Conservation (phyloP, 2,888 invertebrate genomes). For the Tineola bisselliella region DNA sequence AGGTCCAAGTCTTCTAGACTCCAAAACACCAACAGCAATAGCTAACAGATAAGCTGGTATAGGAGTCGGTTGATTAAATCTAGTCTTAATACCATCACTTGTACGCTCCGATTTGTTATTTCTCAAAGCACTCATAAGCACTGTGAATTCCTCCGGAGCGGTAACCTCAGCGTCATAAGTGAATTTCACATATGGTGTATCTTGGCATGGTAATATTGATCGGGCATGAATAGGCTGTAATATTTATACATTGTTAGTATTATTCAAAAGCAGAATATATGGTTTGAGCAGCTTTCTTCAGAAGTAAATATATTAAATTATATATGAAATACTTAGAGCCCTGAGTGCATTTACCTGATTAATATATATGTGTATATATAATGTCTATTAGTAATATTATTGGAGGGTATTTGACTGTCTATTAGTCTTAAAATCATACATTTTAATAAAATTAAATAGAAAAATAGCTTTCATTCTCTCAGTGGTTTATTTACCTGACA, state of each 20-base stretch:
- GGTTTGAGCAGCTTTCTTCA: too few relatives aligned
- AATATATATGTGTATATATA: too few relatives aligned
- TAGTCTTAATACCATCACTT: conserved; percentile 51
- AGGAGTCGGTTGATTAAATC: conserved; percentile 81
- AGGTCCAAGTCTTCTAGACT: conserved; percentile 78
- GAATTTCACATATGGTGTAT: conserved; percentile 89
- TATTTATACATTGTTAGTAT: too few relatives aligned
- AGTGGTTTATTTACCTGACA: conserved; percentile 72
- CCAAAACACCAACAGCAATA: conserved; percentile 85
- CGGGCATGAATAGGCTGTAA: conserved; percentile 87
- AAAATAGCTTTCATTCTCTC: too few relatives aligned
- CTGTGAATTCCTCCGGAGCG: conserved; percentile 78
- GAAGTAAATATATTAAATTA: too few relatives aligned
- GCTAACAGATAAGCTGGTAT: conserved; percentile 92
- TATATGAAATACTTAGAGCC: too few relatives aligned
- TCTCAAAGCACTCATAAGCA: conserved; percentile 88
- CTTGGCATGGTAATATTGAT: conserved; percentile 91
- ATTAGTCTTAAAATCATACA: too few relatives aligned
- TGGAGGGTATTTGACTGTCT: too few relatives aligned
- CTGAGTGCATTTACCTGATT: too few relatives aligned
- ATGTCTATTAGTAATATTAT: too few relatives aligned
- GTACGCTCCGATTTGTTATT: conserved; percentile 44
- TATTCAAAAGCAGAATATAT: too few relatives aligned
- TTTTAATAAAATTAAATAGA: too few relatives aligned
- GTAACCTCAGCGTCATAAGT: conserved; percentile 80